Evolutionary conservation across 2,113 vertebrate species (phyloP).

Genomic region (Hypomesus transpacificus): DNA sequence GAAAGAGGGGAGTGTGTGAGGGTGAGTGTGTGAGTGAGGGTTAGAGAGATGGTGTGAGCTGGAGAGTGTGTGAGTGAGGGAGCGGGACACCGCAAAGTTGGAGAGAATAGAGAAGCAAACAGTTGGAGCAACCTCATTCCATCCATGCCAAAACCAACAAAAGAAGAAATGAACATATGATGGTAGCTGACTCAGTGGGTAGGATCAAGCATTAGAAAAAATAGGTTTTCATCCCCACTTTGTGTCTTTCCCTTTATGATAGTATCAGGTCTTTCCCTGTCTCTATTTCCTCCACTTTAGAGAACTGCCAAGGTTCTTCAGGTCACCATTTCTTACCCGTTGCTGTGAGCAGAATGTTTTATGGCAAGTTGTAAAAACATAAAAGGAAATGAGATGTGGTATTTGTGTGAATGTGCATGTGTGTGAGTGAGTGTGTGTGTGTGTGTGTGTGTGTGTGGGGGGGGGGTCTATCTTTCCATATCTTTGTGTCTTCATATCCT

Average conservation of each 20-base stretch:
- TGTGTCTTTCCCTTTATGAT: slow-evolving; percentile 9
- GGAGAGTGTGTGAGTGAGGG: not conserved
- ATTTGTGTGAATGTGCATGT: not conserved
- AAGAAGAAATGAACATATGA: slow-evolving; percentile 10
- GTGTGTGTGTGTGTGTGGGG: not conserved
- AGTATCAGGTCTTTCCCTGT: not conserved
- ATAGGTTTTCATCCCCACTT: slow-evolving; percentile 57
- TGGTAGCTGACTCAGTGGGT: not conserved
- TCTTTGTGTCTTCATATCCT: not conserved
- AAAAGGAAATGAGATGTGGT: too few relatives aligned
- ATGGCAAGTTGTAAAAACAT: not conserved
- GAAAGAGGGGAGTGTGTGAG: slow-evolving; percentile 23
- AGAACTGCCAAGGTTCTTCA: not conserved
- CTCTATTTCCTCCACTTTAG: slow-evolving; percentile 8
- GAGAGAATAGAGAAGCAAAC: slow-evolving; percentile 12
- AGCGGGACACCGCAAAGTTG: not conserved
- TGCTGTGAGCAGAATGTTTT: not conserved
- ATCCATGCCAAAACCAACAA: slow-evolving; percentile 25
- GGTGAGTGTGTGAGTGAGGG: not conserved
- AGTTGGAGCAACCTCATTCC: slow-evolving; percentile 34
- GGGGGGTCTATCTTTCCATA: not conserved
- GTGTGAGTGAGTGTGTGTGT: not conserved
- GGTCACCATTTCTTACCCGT: not conserved
- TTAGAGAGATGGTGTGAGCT: not conserved
- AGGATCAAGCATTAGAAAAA: slow-evolving; percentile 34